These are phyloP conservation scores for silkworm (Bombyx mori) DNA, from an alignment of 1,140 invertebrate genomes.

Conservation along the genomic window DNA sequence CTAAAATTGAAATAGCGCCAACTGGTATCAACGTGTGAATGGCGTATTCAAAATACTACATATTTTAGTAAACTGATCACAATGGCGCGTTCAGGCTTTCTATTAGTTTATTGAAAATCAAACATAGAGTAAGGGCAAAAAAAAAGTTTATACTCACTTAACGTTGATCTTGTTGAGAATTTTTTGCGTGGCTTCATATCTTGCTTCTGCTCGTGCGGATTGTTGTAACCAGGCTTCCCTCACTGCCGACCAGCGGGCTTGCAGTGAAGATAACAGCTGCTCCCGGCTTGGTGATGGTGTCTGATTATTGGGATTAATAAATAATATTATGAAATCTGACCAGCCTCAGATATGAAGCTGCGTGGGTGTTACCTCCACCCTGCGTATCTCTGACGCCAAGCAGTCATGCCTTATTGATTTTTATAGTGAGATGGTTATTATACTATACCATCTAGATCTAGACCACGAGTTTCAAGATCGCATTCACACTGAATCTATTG, in stretches of 20 bases:
- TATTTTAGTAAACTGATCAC: neutral
- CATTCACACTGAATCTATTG: too few relatives aligned
- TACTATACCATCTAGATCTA: too few relatives aligned
- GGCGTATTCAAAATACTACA: too few relatives aligned
- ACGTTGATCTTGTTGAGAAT: conserved; percentile 77
- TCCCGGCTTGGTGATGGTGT: conserved; percentile 60
- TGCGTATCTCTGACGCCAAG: too few relatives aligned
- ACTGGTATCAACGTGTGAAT: too few relatives aligned
- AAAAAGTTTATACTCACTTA: conserved; percentile 67
- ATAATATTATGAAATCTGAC: too few relatives aligned
- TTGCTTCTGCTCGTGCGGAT: conserved; percentile 74
- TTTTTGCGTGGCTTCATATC: conserved; percentile 74
- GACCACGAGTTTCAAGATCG: too few relatives aligned
- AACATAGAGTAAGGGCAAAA: neutral
- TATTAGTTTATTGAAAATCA: neutral
- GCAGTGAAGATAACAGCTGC: conserved; percentile 71
- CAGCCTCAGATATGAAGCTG: too few relatives aligned
- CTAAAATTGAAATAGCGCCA: too few relatives aligned
- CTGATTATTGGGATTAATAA: conserved; percentile 12
- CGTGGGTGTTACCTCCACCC: too few relatives aligned
- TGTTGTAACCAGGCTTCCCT: conserved; percentile 77
- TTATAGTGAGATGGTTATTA: too few relatives aligned
- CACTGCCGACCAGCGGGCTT: conserved; percentile 74
- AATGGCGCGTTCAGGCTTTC: neutral
- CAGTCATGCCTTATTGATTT: too few relatives aligned